Evolutionary conservation across 2,888 invertebrate genomes (phyloP), one percentile per base, ranked within the genome.

Genomic region (Luperina testacea): DNA sequence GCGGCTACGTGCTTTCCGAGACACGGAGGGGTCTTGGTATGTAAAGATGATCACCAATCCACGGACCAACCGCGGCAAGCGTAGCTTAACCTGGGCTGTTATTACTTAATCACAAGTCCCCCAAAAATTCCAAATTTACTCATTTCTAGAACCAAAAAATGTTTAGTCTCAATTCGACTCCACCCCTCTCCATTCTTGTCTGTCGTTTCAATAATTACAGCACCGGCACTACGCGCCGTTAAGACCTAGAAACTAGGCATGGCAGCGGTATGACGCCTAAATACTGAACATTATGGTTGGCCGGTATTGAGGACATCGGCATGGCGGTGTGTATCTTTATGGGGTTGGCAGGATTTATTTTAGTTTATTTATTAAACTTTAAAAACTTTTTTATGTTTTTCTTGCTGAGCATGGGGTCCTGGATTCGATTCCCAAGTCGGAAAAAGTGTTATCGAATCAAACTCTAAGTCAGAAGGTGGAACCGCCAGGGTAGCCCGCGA

Each of bases 171-270:
- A 69, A 57, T 13, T 67, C 83, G 61, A 77, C 88, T 87, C 89
- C 59, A 84, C 24, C 15, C 48, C 57, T 42, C 11, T 57, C 42
- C 61, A n/a, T 53, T 20, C 67, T 20, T 70, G 76, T 77, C 76
- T 81, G 78, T 74, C 83, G 87, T 89, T 84, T 80, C 84, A 84
- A 83, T 89, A 89, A 89, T 89, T 89, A 89, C 90, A 78, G 87
- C 85, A 77, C 65, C 80, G 70, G 48, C 82, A 80, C 69, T 61
- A 81, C 75, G 70, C 70, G 78, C 80, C 73, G 78, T 85, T 86
- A 89, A 89, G 85, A 89, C 75, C 82, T 81, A 87, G 75, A 69
- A 78, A 61, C 80, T 81, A 88, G 79, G 75, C 86, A 77, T 59
- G 71, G 53, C 61, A 38, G 74, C 27, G 81, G 71, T 75, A 65